Evolutionary conservation across 1,140 invertebrate genomes (phyloP).

Genomic region (Hyles euphorbiae): DNA sequence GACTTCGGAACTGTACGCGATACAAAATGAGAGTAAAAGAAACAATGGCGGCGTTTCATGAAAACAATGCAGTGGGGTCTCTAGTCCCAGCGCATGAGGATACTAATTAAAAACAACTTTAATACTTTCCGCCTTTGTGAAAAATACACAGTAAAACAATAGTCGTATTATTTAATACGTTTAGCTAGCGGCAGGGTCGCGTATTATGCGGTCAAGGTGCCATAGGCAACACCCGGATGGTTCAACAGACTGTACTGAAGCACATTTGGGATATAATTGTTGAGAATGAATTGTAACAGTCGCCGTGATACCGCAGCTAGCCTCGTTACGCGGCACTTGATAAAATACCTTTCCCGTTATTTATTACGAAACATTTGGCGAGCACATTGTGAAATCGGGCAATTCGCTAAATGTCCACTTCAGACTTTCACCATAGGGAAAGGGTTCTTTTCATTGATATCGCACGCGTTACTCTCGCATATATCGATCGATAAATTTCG

Average conservation of each 20-base stretch:
- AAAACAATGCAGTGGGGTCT: conserved; percentile 45
- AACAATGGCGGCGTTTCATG: no score
- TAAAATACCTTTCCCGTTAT: conserved; percentile 36
- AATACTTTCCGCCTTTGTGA: conserved; percentile 51
- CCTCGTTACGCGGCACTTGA: conserved; percentile 23
- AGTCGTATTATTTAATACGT: conserved; percentile 19
- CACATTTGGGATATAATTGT: no score
- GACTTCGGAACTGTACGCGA: not conserved
- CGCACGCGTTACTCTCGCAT: not conserved
- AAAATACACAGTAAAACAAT: conserved; percentile 42
- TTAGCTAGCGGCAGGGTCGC: not conserved
- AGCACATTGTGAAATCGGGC: conserved; percentile 31
- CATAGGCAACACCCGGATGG: not conserved
- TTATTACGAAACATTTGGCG: conserved; percentile 31
- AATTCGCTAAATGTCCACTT: conserved; percentile 28
- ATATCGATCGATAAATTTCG: no score
- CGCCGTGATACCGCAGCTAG: not conserved
- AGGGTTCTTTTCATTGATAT: conserved; percentile 17
- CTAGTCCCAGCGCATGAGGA: conserved; percentile 34
- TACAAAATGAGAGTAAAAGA: conserved; percentile 24
- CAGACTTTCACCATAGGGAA: conserved; percentile 31
- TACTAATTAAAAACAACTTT: conserved; percentile 38
- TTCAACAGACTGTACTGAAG: no score
- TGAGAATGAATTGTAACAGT: no score
- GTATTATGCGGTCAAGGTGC: not conserved